Evolutionary conservation across 2,888 invertebrate genomes (phyloP), one percentile per base, ranked within the genome.

Genomic region (Mycalesis mineus): DNA sequence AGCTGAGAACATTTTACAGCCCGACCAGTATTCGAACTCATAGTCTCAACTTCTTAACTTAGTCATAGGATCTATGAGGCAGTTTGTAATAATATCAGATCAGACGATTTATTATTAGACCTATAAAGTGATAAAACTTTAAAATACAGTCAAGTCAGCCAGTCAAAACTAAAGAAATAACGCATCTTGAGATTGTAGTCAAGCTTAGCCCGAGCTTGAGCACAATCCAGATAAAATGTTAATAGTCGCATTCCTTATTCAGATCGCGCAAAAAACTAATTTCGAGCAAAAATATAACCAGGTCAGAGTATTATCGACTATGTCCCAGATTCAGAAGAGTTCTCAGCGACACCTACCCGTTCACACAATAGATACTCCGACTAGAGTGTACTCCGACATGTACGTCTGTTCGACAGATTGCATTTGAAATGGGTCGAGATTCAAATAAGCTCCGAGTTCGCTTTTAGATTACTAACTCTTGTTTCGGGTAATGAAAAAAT

Each of bases 331-430:
- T 52, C 33, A 48, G 14, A 53, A 57, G 57, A 51, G 53, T 44
- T 49, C 57, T 57, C 53, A 49, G 49, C 49, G 49, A 53, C 57
- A 60, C 57, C 60, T 57, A 53, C 28, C 36, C 49, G 22, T 28
- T 22, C 48, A 39, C 28, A 49, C 49, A 49, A 49, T 49, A 49
- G 49, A 49, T 37, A 28, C 49, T 49, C 37, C 7, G 37, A 22
- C 13, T 37, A 37, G 36, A 48, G 36, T 28, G 49, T n/a, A n/a
- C n/a, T n/a, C n/a, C n/a, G n/a, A n/a, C 49, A 37, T 22, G 49
- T 49, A 39, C 49, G 28, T 28, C 49, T 49, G 49, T 28, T 49
- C 37, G 14, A 49, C 28, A 39, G 49, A 49, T 49, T 37, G 49
- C 37, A 49, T 39, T 49, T 28, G 11, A 39, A 49, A 37, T 49